Conservation (phyloP, 2,797 vertebrate genomes). For the Danio kyathit region DNA sequence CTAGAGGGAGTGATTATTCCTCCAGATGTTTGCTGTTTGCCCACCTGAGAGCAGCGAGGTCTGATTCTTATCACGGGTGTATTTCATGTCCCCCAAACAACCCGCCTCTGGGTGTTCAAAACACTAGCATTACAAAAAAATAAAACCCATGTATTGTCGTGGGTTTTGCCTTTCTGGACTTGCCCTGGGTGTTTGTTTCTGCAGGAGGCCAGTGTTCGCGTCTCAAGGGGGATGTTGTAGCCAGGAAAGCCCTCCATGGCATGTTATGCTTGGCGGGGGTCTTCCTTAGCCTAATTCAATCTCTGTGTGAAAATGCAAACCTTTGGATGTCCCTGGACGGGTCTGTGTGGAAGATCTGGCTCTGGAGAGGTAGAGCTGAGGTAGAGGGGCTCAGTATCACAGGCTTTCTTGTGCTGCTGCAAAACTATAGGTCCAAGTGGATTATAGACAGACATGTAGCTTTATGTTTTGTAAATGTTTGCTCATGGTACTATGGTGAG, state of each 20-base stretch:
- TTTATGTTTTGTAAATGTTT: not conserved
- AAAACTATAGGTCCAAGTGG: slow-evolving; percentile 14
- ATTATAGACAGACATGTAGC: not conserved
- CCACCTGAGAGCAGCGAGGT: not conserved
- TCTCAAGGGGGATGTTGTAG: slow-evolving; percentile 52
- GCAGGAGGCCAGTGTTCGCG: slow-evolving; percentile 43
- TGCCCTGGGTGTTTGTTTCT: slow-evolving; percentile 61
- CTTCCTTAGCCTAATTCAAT: slow-evolving; percentile 74
- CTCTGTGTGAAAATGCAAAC: slow-evolving; percentile 80
- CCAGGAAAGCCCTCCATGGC: slow-evolving; percentile 54
- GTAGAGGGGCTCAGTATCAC: slow-evolving; percentile 5
- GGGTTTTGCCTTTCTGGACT: slow-evolving; percentile 67
- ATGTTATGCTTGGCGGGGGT: slow-evolving; percentile 68
- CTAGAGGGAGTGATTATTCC: slow-evolving; percentile 35
- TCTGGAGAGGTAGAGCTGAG: slow-evolving; percentile 11
- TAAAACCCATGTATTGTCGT: not conserved
- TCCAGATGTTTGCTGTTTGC: no score
- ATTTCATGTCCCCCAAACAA: not conserved
- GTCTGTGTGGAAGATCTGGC: not conserved
- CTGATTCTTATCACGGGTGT: not conserved
- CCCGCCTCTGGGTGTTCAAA: not conserved
- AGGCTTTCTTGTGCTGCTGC: not conserved
- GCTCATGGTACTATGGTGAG: not conserved
- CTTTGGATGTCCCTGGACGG: slow-evolving; percentile 68
- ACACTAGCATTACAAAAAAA: slow-evolving; percentile 10